Base-by-base conservation (phyloP, 2,888 invertebrate species). In the Melinopterus prodromus region DNA sequence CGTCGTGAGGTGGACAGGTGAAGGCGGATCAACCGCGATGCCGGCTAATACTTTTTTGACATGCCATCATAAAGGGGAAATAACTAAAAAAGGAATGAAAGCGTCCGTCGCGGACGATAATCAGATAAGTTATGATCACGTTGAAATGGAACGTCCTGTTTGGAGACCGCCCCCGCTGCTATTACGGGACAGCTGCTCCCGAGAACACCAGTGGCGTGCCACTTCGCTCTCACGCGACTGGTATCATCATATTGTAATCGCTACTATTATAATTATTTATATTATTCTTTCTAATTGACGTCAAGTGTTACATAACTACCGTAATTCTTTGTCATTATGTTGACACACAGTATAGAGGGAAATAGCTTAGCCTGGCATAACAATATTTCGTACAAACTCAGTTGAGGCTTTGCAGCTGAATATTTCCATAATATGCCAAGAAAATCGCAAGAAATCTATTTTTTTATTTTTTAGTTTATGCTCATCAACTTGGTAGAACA, bases 81-180 rank as follows among this genome's bases (percentile, higher is more conserved):
- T 53, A 53, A 53, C 53, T 53, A 12, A 53, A 53, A 53, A 53
- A 53, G 2, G 53, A 53, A 53, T 53, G 53, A 53, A 53, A 9
- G 53, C 53, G 53, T 53, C 12, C 53, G 53, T 12, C 53, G 53
- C 5, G 9, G 53, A 53, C 53, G 53, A 53, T 53, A 76, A 76
- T 76, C 76, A 16, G 76, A 76, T 53, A 76, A 76, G 76, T 76
- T 76, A 76, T 76, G 76, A 76, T 76, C 76, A 38, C 76, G 76
- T 76, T 76, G 35, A 36, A 26, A 53, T 16, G 72, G 36, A 38
- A 76, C 76, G 76, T 76, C 38, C 36, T 37, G 14, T 36, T 76
- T 53, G 6, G 76, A 38, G 76, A 38, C 38, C 76, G 76, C 76
- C 76, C 76, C 76, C 76, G 76, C 76, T 53, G 76, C 36, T 76